Conservation (phyloP, 2,113 vertebrate species). For the Perognathus longimembris region DNA sequence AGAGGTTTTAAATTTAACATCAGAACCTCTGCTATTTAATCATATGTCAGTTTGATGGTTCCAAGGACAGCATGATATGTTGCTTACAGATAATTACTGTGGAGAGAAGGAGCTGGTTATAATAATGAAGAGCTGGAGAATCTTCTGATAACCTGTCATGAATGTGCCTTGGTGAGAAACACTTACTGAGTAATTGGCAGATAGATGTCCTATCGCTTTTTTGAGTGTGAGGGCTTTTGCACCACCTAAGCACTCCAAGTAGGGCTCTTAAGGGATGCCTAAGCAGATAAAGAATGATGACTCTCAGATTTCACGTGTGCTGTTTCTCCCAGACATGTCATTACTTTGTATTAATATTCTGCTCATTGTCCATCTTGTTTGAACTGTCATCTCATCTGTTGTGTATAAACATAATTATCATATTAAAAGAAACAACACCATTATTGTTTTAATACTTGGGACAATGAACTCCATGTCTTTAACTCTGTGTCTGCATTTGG, state of each 20-base stretch:
- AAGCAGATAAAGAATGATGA: conserved; percentile 51
- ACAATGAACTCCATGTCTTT: not conserved
- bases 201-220: conserved; percentile 79
- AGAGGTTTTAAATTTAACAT: conserved; percentile 88
- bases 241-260: conserved; percentile 33
- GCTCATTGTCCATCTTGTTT: not conserved
- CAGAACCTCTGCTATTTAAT: conserved; percentile 84
- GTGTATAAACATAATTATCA: not conserved
- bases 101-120: conserved; percentile 85
- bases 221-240: conserved; percentile 63
- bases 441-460: not conserved
- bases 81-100: conserved; percentile 87
- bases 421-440: not conserved
- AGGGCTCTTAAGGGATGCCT: conserved; percentile 67
- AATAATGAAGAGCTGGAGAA: conserved; percentile 83
- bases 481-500: not conserved
- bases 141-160: conserved; percentile 83
- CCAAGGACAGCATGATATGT: conserved; percentile 86
- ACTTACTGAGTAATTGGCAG: conserved; percentile 77
- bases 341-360: not conserved
- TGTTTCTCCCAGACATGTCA: not conserved
- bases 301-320: not conserved
- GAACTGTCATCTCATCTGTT: not conserved
- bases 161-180: conserved; percentile 84
- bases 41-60: conserved; percentile 88